Evolutionary conservation across 2,888 invertebrate genomes (phyloP), one percentile per base, ranked within the genome.

Genomic region (Acleris holmiana): DNA sequence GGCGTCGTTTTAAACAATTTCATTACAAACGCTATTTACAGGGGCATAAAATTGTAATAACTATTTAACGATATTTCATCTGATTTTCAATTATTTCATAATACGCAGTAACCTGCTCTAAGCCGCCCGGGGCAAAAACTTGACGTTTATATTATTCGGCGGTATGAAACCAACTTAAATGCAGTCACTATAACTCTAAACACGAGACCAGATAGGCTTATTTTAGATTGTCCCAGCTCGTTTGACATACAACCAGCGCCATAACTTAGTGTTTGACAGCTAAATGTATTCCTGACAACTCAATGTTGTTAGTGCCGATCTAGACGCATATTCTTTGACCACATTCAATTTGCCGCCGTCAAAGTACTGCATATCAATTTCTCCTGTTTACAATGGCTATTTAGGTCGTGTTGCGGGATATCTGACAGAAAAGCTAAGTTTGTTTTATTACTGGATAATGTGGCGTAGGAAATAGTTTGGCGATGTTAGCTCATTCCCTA

Each of bases 241-340:
- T 18, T 7, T 49, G 29, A 48, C 44, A 55, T 23, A 21, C 48
- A 44, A 35, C 5, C 54, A 18, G 46, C 7, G 18, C 62, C 54
- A 68, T 69, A 72, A 72, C 61, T 72, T 68, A 67, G 25, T 41
- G 35, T 48, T 57, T 61, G 73, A 72, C 73, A 71, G 68, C 62
- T 72, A 71, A 76, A 73, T 72, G 69, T 70, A 70, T 67, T 67
- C 66, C 53, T 70, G 73, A 75, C 76, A 75, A 72, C 70, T 75
- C 73, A 72, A 73, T 73, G 64, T 66, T 61, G 61, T 65, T 67
- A 21, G 48, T 55, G 66, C 63, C 68, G 59, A 65, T 66, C 67
- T 68, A 67, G 64, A 47, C 53, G 61, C 56, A 67, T 69, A 68
- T 59, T 67, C 67, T 67, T 68, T 68, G 70, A 25, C 50, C 53